These are phyloP conservation scores for Oryzias dopingdopingensis DNA, from an alignment of 2,797 vertebrate genomes.

Conservation along the genomic window DNA sequence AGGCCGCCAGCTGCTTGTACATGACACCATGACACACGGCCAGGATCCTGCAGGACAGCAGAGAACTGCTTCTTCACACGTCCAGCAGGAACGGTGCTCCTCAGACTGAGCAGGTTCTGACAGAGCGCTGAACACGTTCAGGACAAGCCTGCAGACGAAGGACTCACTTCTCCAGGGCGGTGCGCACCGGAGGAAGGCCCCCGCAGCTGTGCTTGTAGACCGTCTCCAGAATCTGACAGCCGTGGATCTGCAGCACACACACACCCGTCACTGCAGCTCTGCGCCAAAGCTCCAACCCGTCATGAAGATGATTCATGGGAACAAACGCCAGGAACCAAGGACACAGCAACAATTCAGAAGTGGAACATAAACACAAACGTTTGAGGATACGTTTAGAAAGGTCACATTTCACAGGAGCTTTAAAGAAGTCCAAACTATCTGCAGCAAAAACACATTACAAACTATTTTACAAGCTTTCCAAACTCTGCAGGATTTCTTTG, in stretches of 20 bases:
- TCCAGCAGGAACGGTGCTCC: too few relatives aligned
- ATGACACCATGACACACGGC: conserved; percentile 96
- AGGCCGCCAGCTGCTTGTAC: conserved; percentile 98
- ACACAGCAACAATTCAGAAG: too few relatives aligned
- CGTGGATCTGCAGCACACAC: conserved; percentile 86
- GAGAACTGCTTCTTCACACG: neutral
- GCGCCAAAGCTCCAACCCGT: neutral
- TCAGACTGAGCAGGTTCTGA: neutral
- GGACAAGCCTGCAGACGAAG: neutral
- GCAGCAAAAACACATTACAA: too few relatives aligned
- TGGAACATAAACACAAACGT: too few relatives aligned
- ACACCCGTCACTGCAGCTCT: neutral
- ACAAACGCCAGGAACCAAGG: too few relatives aligned
- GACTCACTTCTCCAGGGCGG: conserved; percentile 93
- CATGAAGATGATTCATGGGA: conserved; percentile 1
- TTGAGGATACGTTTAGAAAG: too few relatives aligned
- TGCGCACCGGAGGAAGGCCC: conserved; percentile 92
- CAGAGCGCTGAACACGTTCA: neutral
- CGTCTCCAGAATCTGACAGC: conserved; percentile 95
- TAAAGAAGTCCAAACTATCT: too few relatives aligned
- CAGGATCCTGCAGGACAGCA: conserved; percentile 81
- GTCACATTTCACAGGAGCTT: too few relatives aligned
- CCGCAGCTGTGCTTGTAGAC: conserved; percentile 96
- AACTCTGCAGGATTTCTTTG: too few relatives aligned
- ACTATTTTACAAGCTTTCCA: too few relatives aligned